Percentiles rank a stretch among this genome's conserved stretches.
Conservation (phyloP, 2,797 vertebrate genomes). For the Huso huso region DNA sequence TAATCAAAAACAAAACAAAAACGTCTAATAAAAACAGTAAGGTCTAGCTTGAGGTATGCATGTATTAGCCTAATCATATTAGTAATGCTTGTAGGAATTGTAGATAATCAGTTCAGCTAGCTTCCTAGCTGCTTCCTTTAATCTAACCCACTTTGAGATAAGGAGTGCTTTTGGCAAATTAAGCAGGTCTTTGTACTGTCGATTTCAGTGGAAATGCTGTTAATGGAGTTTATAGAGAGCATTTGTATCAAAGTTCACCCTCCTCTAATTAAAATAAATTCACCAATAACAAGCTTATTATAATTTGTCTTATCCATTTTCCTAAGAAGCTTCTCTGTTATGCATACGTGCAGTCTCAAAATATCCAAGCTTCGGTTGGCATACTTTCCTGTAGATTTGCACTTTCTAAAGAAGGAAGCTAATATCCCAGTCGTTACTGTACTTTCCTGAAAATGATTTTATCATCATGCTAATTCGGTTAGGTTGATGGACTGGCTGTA, state of each 20-base stretch:
- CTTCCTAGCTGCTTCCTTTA: not conserved
- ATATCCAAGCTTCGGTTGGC: too few species aligned
- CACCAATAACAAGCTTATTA: not conserved
- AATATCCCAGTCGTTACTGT: too few species aligned
- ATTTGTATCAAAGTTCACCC: not conserved
- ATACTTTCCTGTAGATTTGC: too few species aligned
- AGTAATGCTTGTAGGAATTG: conserved; percentile 1
- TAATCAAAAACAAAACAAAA: too few species aligned
- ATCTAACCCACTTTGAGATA: not conserved
- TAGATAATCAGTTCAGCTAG: not conserved
- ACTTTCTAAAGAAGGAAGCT: too few species aligned
- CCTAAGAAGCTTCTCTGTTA: too few species aligned
- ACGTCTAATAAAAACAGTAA: too few species aligned
- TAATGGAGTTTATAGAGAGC: not conserved
- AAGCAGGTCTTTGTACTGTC: not conserved
- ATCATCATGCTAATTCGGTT: too few species aligned
- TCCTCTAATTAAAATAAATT: not conserved
- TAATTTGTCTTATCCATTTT: too few species aligned
- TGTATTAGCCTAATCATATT: conserved; percentile 26
- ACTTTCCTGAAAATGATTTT: too few species aligned
- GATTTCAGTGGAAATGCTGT: not conserved
- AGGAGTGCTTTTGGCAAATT: not conserved
- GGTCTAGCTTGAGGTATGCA: conserved; percentile 10
- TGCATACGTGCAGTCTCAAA: too few species aligned
- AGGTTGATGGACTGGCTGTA: too few species aligned